Evolutionary conservation across 2,113 vertebrate species (phyloP).

Genomic region (Fulica atra): DNA sequence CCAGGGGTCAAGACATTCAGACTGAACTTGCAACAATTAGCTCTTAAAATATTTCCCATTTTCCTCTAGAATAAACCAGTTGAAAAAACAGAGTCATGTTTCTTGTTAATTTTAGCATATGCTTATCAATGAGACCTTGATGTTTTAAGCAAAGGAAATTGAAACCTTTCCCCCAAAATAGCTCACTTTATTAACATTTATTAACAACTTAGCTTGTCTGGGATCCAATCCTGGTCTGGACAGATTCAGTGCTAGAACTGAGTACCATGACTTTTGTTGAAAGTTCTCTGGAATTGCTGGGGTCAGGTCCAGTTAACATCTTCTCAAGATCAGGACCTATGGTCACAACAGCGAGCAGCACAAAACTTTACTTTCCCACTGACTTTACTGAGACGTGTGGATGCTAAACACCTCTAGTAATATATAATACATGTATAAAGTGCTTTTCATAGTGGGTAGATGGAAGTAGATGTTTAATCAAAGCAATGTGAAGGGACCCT

Average conservation of each 20-base stretch:
- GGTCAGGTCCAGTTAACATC: background rate
- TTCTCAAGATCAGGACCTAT: background rate
- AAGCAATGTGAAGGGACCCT: background rate
- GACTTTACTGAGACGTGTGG: background rate
- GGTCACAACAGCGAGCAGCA: background rate
- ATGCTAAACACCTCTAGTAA: background rate
- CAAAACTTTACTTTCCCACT: background rate
- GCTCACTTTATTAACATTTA: background rate
- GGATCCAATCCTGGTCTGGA: background rate
- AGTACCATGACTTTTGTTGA: background rate
- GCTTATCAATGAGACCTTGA: background rate
- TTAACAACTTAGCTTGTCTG: background rate
- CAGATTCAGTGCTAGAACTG: background rate
- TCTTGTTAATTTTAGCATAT: background rate
- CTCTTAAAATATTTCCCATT: constrained; percentile 18
- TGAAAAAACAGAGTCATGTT: background rate
- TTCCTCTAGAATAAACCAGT: background rate
- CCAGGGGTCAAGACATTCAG: background rate
- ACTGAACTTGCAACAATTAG: background rate
- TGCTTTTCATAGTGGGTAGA: background rate
- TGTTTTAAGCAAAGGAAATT: background rate
- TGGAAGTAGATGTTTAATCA: background rate
- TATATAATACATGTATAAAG: background rate
- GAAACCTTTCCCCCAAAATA: background rate
- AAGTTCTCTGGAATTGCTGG: background rate